A percentile compares a stretch with the other conserved stretches of the same genome.
phyloP scores from a whole-genome alignment of 1,140 invertebrate species.

The Polypedilum pembai region DNA sequence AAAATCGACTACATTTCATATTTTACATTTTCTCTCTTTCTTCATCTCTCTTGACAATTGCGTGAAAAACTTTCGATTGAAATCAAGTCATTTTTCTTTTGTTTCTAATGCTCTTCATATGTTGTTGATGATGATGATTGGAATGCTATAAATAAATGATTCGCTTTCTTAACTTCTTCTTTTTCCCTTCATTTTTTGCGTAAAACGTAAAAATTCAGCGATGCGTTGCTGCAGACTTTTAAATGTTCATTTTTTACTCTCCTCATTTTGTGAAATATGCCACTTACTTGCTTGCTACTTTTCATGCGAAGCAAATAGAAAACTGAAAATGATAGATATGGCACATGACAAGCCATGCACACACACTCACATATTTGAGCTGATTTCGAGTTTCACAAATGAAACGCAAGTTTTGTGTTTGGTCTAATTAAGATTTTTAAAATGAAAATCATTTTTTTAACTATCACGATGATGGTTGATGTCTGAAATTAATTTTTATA shows the following conservation, averaged over 20 bases:
- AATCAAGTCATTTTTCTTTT: constrained; percentile 6
- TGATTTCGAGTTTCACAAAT: background rate
- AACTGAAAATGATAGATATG: background rate
- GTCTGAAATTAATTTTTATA: background rate
- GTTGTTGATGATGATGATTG: background rate
- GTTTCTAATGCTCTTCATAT: background rate
- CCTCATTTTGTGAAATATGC: background rate
- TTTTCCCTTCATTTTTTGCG: background rate
- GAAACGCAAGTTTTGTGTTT: background rate
- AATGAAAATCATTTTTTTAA: background rate
- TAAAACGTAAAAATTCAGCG: background rate
- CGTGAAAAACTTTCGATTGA: constrained; percentile 17
- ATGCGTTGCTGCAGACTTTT: background rate
- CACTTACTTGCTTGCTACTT: background rate
- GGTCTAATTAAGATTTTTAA: constrained; percentile 14
- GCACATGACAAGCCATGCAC: background rate
- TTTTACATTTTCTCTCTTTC: background rate
- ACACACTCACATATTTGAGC: background rate
- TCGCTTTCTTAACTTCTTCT: constrained; percentile 23
- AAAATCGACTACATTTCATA: background rate
- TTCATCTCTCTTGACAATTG: background rate
- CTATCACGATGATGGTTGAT: background rate
- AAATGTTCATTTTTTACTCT: background rate
- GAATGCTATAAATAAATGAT: constrained; percentile 19
- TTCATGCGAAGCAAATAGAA: background rate